These are phyloP conservation scores for Corythornis cristatus DNA, from an alignment of 2,113 vertebrate genomes.

Conservation along the genomic window DNA sequence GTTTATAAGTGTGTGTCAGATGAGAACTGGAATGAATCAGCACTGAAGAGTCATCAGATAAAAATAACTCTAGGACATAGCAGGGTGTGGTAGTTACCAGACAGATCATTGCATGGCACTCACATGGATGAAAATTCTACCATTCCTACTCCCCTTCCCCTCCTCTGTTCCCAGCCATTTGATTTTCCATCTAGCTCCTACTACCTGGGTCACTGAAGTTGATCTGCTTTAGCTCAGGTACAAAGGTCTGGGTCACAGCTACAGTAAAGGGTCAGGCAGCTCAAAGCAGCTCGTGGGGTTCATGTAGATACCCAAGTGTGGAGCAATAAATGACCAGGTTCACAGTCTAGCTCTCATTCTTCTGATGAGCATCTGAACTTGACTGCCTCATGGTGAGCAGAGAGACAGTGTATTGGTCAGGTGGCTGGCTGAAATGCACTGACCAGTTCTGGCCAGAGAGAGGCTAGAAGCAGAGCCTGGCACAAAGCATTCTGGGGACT, in stretches of 20 bases:
- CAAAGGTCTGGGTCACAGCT: neutral
- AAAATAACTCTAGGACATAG: neutral
- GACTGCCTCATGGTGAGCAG: neutral
- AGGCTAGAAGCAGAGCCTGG: neutral
- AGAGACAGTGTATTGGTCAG: neutral
- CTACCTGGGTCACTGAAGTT: neutral
- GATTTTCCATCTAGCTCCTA: neutral
- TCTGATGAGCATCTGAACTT: neutral
- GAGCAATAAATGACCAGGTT: neutral
- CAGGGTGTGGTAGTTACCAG: neutral
- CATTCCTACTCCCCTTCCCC: neutral
- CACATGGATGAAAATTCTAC: neutral
- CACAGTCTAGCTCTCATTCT: neutral
- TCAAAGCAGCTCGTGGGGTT: neutral
- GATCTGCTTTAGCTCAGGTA: neutral
- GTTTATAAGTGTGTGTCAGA: neutral
- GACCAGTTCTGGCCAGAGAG: neutral
- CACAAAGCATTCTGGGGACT: neutral
- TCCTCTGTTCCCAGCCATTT: neutral
- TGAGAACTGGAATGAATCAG: neutral
- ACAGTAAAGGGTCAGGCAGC: neutral
- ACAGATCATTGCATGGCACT: neutral
- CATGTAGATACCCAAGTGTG: neutral
- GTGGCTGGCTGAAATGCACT: neutral
- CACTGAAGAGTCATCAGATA: neutral